phyloP scores from a whole-genome alignment of 1,140 invertebrate genomes.

The Helicoverpa armigera region DNA sequence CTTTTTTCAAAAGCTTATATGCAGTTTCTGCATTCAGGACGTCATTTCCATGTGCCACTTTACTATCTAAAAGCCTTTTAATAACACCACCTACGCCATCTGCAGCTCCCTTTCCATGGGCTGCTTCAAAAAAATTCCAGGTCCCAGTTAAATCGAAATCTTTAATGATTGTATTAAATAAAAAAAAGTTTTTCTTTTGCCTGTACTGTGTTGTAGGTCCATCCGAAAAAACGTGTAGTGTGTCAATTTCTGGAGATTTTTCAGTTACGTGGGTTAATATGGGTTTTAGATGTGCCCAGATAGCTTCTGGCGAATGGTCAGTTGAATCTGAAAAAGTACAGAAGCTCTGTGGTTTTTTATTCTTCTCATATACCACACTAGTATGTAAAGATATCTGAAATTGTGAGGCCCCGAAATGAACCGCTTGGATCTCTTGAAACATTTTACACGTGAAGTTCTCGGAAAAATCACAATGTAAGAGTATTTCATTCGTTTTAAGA shows the following conservation, averaged over 20 bases:
- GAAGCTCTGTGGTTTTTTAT: not conserved
- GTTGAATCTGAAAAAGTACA: not conserved
- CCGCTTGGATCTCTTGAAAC: constrained; percentile 16
- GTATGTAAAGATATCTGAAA: constrained; percentile 23
- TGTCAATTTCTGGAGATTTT: not conserved
- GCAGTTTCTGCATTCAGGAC: too few relatives aligned
- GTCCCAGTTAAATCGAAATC: not conserved
- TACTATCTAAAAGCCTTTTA: too few relatives aligned
- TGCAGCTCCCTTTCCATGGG: not conserved
- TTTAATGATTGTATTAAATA: not conserved
- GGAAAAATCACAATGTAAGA: constrained; percentile 31
- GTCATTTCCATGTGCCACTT: too few relatives aligned
- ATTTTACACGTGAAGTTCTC: constrained; percentile 41
- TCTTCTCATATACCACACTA: not conserved
- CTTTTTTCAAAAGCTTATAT: too few relatives aligned
- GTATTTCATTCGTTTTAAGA: constrained; percentile 6
- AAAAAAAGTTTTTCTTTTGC: not conserved
- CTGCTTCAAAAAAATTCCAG: not conserved
- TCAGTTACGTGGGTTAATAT: not conserved
- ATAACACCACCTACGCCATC: too few relatives aligned
- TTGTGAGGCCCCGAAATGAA: constrained; percentile 24
- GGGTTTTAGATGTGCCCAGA: constrained; percentile 14
- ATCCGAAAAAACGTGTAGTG: not conserved
- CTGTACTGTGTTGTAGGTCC: not conserved
- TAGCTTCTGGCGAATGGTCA: not conserved